phyloP scores from a whole-genome alignment of 2,113 vertebrate genomes.

The Paratilapia polleni region DNA sequence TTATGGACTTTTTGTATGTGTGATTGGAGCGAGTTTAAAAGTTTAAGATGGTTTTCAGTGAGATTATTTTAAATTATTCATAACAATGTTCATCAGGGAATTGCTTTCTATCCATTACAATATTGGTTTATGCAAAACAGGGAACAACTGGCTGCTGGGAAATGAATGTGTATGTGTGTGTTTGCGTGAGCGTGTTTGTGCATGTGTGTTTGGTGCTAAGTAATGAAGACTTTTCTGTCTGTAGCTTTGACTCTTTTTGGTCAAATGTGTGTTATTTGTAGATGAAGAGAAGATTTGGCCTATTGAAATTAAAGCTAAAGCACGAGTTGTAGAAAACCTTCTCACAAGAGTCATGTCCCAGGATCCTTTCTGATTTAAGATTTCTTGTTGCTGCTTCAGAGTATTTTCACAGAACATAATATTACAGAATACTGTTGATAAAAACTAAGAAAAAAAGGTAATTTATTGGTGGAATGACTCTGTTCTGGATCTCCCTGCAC shows the following conservation, averaged over 20 bases:
- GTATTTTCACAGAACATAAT: background rate
- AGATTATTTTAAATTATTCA: constrained; percentile 71
- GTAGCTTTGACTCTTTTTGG: background rate
- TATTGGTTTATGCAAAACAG: constrained; percentile 77
- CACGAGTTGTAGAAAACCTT: background rate
- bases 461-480: background rate
- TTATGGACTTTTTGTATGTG: constrained; percentile 62
- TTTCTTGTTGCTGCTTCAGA: background rate
- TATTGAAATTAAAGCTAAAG: background rate
- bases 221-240: constrained; percentile 9
- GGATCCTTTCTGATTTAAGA: background rate
- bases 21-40: constrained; percentile 66
- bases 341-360: background rate
- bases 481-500: background rate
- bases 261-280: background rate
- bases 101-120: constrained; percentile 67
- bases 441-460: background rate
- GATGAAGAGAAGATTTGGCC: background rate
- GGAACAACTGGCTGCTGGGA: constrained; percentile 46
- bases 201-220: background rate
- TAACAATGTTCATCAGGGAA: constrained; percentile 63
- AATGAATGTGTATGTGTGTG: background rate
- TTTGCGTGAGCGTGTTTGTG: background rate
- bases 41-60: constrained; percentile 59
- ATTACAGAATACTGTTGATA: background rate